These are phyloP conservation scores for Tenualosa ilisha DNA, from an alignment of 2,797 vertebrate genomes.

Conservation along the genomic window DNA sequence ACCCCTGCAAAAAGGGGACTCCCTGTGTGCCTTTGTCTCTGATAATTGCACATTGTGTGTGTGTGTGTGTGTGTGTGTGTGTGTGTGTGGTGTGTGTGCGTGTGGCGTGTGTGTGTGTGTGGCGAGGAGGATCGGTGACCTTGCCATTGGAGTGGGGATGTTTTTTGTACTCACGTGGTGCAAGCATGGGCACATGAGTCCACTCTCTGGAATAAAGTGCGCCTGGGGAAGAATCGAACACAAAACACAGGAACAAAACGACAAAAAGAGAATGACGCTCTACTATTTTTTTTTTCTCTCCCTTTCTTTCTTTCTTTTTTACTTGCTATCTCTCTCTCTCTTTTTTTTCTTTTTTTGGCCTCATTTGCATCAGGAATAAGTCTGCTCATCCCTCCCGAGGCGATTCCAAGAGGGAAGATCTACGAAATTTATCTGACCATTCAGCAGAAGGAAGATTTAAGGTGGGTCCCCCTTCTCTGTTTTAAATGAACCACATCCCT, in stretches of 20 bases:
- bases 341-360: slow-evolving; percentile 57
- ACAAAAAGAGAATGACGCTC: slow-evolving; percentile 24
- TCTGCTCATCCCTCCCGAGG: slow-evolving; percentile 96
- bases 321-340: slow-evolving; percentile 38
- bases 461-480: slow-evolving; percentile 76
- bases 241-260: neutral
- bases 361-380: slow-evolving; percentile 90
- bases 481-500: slow-evolving; percentile 56
- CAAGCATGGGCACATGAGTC: neutral
- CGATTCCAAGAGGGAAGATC: slow-evolving; percentile 98
- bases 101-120: slow-evolving; percentile 9
- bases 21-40: slow-evolving; percentile 65
- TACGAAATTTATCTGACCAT: slow-evolving; percentile 98
- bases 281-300: slow-evolving; percentile 41
- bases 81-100: neutral
- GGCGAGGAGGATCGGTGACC: neutral
- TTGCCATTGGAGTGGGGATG: too few relatives aligned
- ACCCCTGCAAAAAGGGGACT: slow-evolving; percentile 32
- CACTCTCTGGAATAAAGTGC: neutral
- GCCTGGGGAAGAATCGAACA: neutral
- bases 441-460: slow-evolving; percentile 96
- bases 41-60: slow-evolving; percentile 66
- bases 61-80: neutral
- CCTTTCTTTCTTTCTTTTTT: slow-evolving; percentile 38
- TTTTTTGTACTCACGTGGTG: neutral